Evolutionary conservation across 2,797 vertebrate genomes (phyloP), one percentile per base, ranked within the genome.

Genomic region (Platyrinchus mystaceus): DNA sequence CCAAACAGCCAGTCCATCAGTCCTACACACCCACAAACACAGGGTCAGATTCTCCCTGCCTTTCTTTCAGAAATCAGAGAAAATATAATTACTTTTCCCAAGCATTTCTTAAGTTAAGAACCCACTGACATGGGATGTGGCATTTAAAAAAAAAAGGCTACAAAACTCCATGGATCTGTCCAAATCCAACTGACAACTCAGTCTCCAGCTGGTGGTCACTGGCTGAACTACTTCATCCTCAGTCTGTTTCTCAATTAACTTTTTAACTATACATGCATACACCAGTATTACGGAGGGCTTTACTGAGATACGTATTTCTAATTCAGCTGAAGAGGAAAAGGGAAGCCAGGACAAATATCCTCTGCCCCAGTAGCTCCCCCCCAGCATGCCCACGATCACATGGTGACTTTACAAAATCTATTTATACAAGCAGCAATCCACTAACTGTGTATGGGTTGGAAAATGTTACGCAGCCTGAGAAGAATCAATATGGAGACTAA

Each of bases 341-440:
- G 34, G 46, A 75, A 58, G 58, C 32, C 14, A 12, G 2, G 1
- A 49, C 14, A 59, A 71, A 50, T 11, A 52, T 12, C 28, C 59
- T 63, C 9, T 86, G 52, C 34, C 55, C 44, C n/a, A 26, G 62
- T 5, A 71, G 28, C 58, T 70, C 49, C 58, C 59, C 27, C n/a
- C 14, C 27, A n/a, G 34, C 49, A 12, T 4, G 50, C 49, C 52
- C 56, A 53, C 2, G 3, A 70, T 69, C 87, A 66, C 2, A 0
- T 21, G 69, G 68, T 59, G 70, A 75, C 62, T 84, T 71, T 8
- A 87, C 59, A 79, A 82, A 73, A 76, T 82, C 84, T 76, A 84
- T 86, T 83, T 86, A 21, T 70, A 53, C 0, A 0, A 43, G 62
- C 66, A 88, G 27, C 39, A 78, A 91, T 64, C 71, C 58, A 75